phyloP scores from a whole-genome alignment of 2,888 invertebrate species.

The Ectemnius lituratus region DNA sequence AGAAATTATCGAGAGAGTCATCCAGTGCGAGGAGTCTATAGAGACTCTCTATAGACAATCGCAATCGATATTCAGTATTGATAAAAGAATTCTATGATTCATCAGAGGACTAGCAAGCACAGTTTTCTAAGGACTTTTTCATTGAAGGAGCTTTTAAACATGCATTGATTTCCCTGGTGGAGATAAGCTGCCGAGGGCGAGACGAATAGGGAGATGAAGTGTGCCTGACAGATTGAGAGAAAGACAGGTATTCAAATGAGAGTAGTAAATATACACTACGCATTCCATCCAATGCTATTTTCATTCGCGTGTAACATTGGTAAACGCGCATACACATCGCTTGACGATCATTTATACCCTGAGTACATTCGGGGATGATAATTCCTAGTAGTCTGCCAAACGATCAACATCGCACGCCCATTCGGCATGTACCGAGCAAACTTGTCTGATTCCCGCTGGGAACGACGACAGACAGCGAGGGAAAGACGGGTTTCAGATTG shows the following conservation, averaged over 20 bases:
- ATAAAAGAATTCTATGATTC: too few species aligned
- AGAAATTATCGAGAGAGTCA: too few species aligned
- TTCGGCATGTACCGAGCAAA: slow-evolving; percentile 58
- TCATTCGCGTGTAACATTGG: slow-evolving; percentile 49
- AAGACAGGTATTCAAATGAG: slow-evolving; percentile 42
- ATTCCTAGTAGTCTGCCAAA: slow-evolving; percentile 64
- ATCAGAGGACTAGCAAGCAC: too few species aligned
- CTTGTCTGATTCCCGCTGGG: slow-evolving; percentile 54
- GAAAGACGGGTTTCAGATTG: slow-evolving; percentile 51
- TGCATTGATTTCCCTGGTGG: too few species aligned
- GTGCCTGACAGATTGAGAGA: not conserved
- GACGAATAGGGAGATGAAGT: slow-evolving; percentile 12
- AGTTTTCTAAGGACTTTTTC: too few species aligned
- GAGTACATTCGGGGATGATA: slow-evolving; percentile 60
- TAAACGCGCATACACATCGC: slow-evolving; percentile 43
- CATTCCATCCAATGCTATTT: slow-evolving; percentile 46
- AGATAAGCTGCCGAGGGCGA: too few species aligned
- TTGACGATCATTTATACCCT: slow-evolving; percentile 38
- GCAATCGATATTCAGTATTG: too few species aligned
- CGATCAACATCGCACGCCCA: slow-evolving; percentile 63
- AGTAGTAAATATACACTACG: slow-evolving; percentile 28
- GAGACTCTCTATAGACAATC: too few species aligned
- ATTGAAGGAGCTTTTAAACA: too few species aligned
- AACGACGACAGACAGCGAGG: slow-evolving; percentile 32
- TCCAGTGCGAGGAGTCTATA: too few species aligned